A percentile compares a stretch with the other conserved stretches of the same genome.
These are phyloP conservation scores for Diogma glabrata DNA, from an alignment of 2,888 invertebrate genomes.

Conservation along the genomic window DNA sequence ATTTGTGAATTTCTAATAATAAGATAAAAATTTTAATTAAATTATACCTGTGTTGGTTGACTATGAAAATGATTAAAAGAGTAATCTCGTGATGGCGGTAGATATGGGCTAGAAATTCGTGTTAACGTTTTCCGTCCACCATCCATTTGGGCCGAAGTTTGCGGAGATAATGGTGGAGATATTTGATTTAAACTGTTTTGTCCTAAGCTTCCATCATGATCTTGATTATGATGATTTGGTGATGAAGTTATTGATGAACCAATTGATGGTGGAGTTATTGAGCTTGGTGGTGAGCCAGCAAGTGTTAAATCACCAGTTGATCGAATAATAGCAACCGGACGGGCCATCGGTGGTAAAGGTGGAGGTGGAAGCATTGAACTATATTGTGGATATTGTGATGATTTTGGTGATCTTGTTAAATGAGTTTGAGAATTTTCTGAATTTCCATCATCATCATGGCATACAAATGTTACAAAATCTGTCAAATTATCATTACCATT, in stretches of 20 bases:
- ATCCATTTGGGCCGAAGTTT: constrained; percentile 22
- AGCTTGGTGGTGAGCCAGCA: constrained; percentile 50
- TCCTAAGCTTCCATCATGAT: constrained; percentile 22
- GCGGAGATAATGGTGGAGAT: constrained; percentile 26
- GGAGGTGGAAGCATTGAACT: constrained; percentile 92
- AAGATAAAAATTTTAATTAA: no score
- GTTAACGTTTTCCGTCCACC: constrained; percentile 23
- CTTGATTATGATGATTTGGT: constrained; percentile 31
- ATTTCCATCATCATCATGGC: constrained; percentile 80
- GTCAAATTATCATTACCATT: constrained; percentile 85
- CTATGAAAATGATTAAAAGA: constrained; percentile 89
- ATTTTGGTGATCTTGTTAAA: constrained; percentile 54
- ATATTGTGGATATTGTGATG: constrained; percentile 67
- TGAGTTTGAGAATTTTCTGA: constrained; percentile 54
- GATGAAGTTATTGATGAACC: constrained; percentile 26
- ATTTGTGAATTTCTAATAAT: not conserved
- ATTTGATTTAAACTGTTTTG: constrained; percentile 19
- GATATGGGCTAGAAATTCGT: constrained; percentile 39
- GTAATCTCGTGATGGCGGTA: constrained; percentile 52
- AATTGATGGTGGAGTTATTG: constrained; percentile 43
- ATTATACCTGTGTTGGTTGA: constrained; percentile 70
- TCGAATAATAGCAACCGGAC: constrained; percentile 90
- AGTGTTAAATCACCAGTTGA: constrained; percentile 63
- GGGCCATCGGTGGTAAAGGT: constrained; percentile 89
- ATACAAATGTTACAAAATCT: constrained; percentile 94